Percentiles rank a stretch among this genome's conserved stretches.
Conservation (phyloP, 1,140 invertebrate species). For the Dendroctonus ponderosae region DNA sequence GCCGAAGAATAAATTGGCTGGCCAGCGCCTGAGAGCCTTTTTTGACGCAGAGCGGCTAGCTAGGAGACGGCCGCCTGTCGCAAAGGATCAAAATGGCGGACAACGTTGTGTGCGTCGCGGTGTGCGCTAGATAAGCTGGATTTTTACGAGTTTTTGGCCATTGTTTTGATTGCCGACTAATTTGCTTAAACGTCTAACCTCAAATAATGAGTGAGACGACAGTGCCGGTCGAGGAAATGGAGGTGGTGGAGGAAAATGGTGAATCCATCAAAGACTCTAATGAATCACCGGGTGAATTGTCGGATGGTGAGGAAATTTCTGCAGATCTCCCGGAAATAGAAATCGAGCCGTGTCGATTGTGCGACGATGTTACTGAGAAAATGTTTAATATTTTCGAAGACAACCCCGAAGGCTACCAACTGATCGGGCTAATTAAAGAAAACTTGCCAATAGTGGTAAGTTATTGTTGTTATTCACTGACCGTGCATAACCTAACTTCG, state of each 20-base stretch:
- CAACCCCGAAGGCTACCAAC: slow-evolving; percentile 44
- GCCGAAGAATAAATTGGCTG: background rate
- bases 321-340: slow-evolving; percentile 8
- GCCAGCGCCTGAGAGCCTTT: too few species aligned
- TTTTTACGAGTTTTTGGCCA: slow-evolving; percentile 13
- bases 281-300: background rate
- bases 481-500: slow-evolving; percentile 9
- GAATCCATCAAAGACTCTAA: background rate
- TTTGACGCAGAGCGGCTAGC: background rate
- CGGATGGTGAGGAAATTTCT: background rate
- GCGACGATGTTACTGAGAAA: slow-evolving; percentile 44
- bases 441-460: slow-evolving; percentile 48
- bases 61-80: slow-evolving; percentile 1
- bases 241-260: background rate
- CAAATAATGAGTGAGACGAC: background rate
- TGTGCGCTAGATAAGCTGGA: background rate
- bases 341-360: slow-evolving; percentile 44
- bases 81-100: slow-evolving; percentile 29
- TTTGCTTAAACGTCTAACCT: background rate
- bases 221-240: background rate
- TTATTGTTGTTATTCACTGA: slow-evolving; percentile 28
- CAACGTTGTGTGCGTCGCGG: slow-evolving; percentile 10
- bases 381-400: slow-evolving; percentile 48
- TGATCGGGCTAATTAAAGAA: slow-evolving; percentile 48
- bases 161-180: slow-evolving; percentile 2